Conservation (phyloP, 53 echinoderm and acorn worm genomes). For the Arbacia lixula region DNA sequence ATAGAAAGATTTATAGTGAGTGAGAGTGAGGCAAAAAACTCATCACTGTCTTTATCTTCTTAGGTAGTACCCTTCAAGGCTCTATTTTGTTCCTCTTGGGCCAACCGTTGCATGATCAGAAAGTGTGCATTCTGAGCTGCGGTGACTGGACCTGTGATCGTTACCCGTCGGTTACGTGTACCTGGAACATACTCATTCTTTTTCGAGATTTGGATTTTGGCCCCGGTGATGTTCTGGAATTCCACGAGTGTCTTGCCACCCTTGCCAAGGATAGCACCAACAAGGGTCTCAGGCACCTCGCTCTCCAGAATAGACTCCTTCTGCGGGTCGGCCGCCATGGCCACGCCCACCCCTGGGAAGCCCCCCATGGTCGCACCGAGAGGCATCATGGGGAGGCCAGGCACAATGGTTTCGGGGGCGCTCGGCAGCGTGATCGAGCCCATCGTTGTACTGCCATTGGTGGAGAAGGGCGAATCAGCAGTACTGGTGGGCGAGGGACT, state of each 20-base stretch:
- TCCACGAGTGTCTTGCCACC: conserved; percentile 98
- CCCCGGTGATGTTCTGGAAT: conserved; percentile 94
- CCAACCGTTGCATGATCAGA: conserved; percentile 88
- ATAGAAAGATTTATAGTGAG: conserved; percentile 52
- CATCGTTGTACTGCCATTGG: conserved; percentile 60
- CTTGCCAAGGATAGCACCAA: conserved; percentile 98
- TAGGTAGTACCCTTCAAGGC: conserved; percentile 97
- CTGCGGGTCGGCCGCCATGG: conserved; percentile 68
- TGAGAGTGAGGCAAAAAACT: conserved; percentile 51
- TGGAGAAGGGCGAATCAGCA: conserved; percentile 66
- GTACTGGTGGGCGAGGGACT: conserved; percentile 58
- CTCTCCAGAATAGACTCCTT: conserved; percentile 91
- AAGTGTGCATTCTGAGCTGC: conserved; percentile 97
- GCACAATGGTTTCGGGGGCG: conserved; percentile 65
- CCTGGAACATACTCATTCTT: conserved; percentile 98
- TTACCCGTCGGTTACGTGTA: conserved; percentile 97
- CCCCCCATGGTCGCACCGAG: conserved; percentile 64
- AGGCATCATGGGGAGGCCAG: conserved; percentile 63
- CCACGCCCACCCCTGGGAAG: conserved; percentile 55
- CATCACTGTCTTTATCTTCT: conserved; percentile 20
- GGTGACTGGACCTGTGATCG: conserved; percentile 90
- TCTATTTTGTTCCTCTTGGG: conserved; percentile 98
- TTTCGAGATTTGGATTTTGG: conserved; percentile 98
- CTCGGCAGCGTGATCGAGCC: conserved; percentile 50
- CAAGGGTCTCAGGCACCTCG: conserved; percentile 95